Conservation (phyloP, 2,113 vertebrate genomes). For the Coreoperca whiteheadi region DNA sequence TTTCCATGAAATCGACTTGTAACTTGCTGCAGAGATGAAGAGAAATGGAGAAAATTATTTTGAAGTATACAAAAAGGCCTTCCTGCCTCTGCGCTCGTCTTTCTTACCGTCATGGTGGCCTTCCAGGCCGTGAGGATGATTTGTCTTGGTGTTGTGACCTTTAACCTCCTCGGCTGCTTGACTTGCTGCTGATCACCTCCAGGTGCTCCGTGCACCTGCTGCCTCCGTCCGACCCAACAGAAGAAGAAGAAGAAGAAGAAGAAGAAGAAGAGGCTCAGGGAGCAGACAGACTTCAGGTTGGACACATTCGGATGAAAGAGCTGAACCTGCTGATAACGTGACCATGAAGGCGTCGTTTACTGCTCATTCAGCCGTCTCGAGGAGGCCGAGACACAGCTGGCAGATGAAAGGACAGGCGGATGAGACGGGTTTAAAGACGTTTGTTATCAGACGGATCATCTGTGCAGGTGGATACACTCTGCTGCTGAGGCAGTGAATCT, state of each 20-base stretch:
- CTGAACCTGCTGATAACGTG: constrained; percentile 1
- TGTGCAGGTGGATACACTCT: background rate
- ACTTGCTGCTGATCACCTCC: background rate
- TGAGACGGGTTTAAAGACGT: background rate
- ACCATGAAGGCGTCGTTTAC: constrained; percentile 8
- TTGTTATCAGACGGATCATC: constrained; percentile 12
- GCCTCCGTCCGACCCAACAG: background rate
- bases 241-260: constrained; percentile 11
- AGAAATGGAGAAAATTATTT: background rate
- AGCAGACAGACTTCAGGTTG: background rate
- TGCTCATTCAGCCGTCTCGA: constrained; percentile 21
- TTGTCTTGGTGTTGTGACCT: background rate
- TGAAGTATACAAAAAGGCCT: background rate
- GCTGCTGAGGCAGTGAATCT: background rate
- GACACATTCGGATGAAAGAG: constrained; percentile 18
- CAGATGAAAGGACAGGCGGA: constrained; percentile 26
- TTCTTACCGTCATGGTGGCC: background rate
- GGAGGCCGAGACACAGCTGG: constrained; percentile 16
- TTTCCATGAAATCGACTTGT: background rate
- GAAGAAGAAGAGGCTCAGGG: background rate
- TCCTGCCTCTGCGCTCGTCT: background rate
- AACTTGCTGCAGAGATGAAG: background rate
- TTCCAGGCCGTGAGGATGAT: background rate
- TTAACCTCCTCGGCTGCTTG: background rate
- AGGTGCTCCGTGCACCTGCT: too few species aligned